These are phyloP conservation scores for Gallinago paraguaiae DNA, from an alignment of 2,113 vertebrate genomes.

Conservation along the genomic window DNA sequence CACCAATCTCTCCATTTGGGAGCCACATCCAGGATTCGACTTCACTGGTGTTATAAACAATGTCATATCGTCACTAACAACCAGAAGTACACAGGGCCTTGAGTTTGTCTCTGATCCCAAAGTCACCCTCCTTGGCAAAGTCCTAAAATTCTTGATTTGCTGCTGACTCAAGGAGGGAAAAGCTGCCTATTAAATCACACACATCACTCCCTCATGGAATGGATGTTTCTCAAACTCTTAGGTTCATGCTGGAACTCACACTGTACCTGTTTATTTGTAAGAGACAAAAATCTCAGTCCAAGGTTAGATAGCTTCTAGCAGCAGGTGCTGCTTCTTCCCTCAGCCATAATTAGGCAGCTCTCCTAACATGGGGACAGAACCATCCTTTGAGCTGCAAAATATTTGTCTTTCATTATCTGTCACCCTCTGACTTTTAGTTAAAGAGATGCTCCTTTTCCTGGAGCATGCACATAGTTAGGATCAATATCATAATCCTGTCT, in stretches of 20 bases:
- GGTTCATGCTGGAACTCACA: neutral
- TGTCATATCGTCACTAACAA: neutral
- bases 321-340: constrained; percentile 25
- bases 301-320: no score
- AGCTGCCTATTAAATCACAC: neutral
- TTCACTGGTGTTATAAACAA: neutral
- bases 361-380: constrained; percentile 4
- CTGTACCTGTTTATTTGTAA: neutral
- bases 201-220: neutral
- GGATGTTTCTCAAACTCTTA: neutral
- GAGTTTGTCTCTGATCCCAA: neutral
- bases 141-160: neutral
- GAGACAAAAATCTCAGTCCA: neutral
- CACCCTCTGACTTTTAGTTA: constrained; percentile 50
- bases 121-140: neutral
- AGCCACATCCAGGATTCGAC: neutral
- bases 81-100: neutral
- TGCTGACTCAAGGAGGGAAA: neutral
- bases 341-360: constrained; percentile 20
- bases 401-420: constrained; percentile 61
- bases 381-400: constrained; percentile 33
- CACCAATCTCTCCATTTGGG: neutral
- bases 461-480: constrained; percentile 39
- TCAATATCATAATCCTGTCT: constrained; percentile 63
- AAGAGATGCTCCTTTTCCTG: constrained; percentile 50